Percentiles rank a stretch among this genome's conserved stretches.
Evolutionary conservation across 2,797 vertebrate genomes (phyloP).

Genomic region (Pipistrellus pygmaeus): DNA sequence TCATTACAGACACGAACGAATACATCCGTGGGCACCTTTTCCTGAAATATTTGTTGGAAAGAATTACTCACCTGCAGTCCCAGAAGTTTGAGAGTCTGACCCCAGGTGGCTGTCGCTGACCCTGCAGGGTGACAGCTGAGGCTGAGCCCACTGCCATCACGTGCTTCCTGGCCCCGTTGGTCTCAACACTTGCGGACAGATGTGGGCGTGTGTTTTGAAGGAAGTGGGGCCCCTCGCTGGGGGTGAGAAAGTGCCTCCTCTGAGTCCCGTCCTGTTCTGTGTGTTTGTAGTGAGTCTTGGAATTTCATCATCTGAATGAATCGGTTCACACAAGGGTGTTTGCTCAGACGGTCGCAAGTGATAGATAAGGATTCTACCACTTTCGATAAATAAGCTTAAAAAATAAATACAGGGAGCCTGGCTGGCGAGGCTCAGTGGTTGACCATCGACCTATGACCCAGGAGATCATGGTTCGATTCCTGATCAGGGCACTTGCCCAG

Average conservation of each 20-base stretch:
- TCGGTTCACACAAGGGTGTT: not conserved
- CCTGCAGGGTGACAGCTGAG: not conserved
- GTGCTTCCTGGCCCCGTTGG: not conserved
- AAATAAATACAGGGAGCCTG: not conserved
- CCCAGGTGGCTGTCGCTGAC: not conserved
- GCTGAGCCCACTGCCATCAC: not conserved
- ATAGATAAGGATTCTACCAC: not conserved
- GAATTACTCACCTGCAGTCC: not conserved
- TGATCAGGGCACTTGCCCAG: too few species aligned
- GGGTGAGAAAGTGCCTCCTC: constrained; percentile 12
- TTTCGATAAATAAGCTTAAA: not conserved
- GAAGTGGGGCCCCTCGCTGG: not conserved
- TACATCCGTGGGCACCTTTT: not conserved
- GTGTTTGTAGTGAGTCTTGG: not conserved
- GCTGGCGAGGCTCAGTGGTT: too few species aligned
- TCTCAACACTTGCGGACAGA: not conserved
- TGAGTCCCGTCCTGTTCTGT: not conserved
- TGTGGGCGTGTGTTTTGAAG: not conserved
- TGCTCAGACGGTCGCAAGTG: not conserved
- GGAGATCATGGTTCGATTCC: too few species aligned
- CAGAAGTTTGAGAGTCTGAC: not conserved
- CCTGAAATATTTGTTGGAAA: not conserved
- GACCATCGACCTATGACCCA: too few species aligned
- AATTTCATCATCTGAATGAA: constrained; percentile 61
- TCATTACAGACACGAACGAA: not conserved